These are phyloP conservation scores for Brenthis ino DNA, from an alignment of 2,888 invertebrate genomes.

Conservation along the genomic window DNA sequence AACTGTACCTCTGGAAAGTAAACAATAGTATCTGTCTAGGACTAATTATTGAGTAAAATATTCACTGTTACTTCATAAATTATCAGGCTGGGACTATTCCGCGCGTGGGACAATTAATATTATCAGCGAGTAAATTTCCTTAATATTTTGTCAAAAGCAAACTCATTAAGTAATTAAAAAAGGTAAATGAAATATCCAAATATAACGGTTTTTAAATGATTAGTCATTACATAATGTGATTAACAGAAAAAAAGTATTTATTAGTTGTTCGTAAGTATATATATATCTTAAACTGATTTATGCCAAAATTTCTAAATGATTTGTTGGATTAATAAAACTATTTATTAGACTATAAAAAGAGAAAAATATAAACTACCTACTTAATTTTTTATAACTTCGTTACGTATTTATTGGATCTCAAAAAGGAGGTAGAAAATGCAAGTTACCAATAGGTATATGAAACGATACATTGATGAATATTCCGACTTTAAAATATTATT, in stretches of 20 bases:
- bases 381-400: no score
- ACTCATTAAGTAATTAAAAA: conserved; percentile 11
- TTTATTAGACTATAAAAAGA: no score
- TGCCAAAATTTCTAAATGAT: background rate
- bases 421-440: no score
- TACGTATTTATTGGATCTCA: no score
- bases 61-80: conserved; percentile 20
- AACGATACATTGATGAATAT: no score
- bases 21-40: conserved; percentile 11
- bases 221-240: background rate
- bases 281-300: background rate
- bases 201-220: conserved; percentile 4
- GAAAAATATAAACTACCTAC: no score
- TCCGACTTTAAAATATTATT: no score
- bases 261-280: no score
- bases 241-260: background rate
- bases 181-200: conserved; percentile 3
- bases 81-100: conserved; percentile 39
- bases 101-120: conserved; percentile 33
- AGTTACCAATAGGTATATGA: no score
- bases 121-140: conserved; percentile 36
- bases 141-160: conserved; percentile 16
- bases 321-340: background rate
- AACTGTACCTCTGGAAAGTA: background rate
- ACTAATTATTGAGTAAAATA: conserved; percentile 28